phyloP scores from a whole-genome alignment of 64 coral and sea anemone species.

The Pachyseris speciosa region DNA sequence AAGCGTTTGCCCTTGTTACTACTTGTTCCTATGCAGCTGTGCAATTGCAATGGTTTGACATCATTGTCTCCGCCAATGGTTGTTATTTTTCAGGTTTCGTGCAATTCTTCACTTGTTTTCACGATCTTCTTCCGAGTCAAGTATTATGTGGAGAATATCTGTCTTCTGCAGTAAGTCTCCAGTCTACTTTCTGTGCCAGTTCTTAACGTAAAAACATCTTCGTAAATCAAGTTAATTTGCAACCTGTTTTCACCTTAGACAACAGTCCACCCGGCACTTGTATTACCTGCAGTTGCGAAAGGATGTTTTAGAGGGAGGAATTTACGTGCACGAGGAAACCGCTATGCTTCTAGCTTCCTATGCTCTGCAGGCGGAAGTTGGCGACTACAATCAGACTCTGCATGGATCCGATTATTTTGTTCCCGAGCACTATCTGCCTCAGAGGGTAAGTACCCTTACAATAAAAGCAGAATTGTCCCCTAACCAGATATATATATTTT shows the following conservation, averaged over 20 bases:
- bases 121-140: slow-evolving; percentile 99
- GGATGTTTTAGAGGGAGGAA: slow-evolving; percentile 95
- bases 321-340: slow-evolving; percentile 93
- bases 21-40: no score
- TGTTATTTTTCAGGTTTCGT: slow-evolving; percentile 75
- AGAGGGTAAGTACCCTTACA: slow-evolving; percentile 60
- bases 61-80: no score
- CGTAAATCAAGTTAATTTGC: neutral
- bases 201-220: neutral
- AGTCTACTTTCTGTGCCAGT: neutral
- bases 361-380: slow-evolving; percentile 93
- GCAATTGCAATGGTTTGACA: no score
- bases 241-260: slow-evolving; percentile 34
- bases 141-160: slow-evolving; percentile 99
- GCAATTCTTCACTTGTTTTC: slow-evolving; percentile 95
- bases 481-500: no score
- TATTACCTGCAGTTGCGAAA: slow-evolving; percentile 96
- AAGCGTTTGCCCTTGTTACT: no score
- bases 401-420: slow-evolving; percentile 94
- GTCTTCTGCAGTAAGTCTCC: slow-evolving; percentile 87
- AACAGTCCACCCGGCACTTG: slow-evolving; percentile 90
- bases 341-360: slow-evolving; percentile 90
- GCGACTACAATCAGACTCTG: slow-evolving; percentile 87
- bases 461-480: neutral
- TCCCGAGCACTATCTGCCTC: slow-evolving; percentile 94